Base-by-base conservation (phyloP, 2,888 invertebrate species). In the Auanema freiburgensis region DNA sequence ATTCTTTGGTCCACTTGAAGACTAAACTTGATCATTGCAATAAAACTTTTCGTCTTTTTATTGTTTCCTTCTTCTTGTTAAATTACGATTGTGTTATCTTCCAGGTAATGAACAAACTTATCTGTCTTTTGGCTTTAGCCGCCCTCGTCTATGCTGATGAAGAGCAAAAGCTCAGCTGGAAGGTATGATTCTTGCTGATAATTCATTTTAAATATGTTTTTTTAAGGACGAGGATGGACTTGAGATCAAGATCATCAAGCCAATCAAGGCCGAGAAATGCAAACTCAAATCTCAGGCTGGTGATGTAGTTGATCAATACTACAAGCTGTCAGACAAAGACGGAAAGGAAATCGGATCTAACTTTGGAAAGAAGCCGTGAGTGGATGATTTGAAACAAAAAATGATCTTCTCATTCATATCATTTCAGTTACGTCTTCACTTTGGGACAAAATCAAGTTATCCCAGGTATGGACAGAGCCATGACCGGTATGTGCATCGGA, bases 271-370 rank as follows among this genome's bases (percentile, higher is more conserved):
- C 1, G 82, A 82, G 57, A 81, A 83, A 61, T 82, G 82, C 64
- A 73, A 69, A 55, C 63, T 79, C 59, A 83, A 82, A 66, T 77
- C 77, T 33, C 76, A 73, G 61, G 74, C 69, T 5, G 75, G 76
- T 57, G 75, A 75, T 43, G 69, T 71, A 23, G 61, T 79, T 52
- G 79, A 83, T 42, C 83, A 82, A 64, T 82, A 67, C 72, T 82
- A 83, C 74, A 77, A 78, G 65, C 61, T 82, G 68, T 67, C 68
- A 42, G 82, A 82, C 59, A 76, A 78, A 66, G 78, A 80, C 33
- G 83, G 83, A 65, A 83, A 81, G 63, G 81, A 81, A 60, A 79
- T 82, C 58, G 82, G 82, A 61, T 72, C 73, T 40, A 82, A 82
- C 67, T 82, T 83, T 70, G 80, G 80, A 64, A 79, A 79, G 71